Evolutionary conservation across 2,113 vertebrate species (phyloP).

Genomic region (Myrmecobius fasciatus): DNA sequence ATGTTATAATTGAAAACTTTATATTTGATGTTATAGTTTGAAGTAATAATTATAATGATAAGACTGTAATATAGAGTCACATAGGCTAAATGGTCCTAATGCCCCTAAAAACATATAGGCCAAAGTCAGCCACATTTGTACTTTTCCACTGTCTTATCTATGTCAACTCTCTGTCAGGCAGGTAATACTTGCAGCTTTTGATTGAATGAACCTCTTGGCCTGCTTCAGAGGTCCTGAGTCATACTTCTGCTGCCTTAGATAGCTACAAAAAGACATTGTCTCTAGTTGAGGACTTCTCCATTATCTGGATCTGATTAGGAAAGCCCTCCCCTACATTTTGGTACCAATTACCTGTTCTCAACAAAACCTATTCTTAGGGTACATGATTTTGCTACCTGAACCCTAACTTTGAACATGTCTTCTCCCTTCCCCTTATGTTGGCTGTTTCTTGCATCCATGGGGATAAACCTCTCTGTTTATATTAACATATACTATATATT

Average conservation of each 20-base stretch:
- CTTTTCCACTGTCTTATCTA: background rate
- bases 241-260: background rate
- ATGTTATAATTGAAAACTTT: background rate
- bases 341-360: background rate
- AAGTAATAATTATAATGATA: background rate
- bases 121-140: background rate
- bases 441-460: background rate
- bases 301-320: background rate
- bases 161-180: background rate
- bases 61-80: background rate
- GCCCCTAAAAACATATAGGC: background rate
- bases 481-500: background rate
- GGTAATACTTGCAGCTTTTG: background rate
- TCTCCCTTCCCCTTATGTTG: background rate
- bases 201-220: background rate
- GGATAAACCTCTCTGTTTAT: background rate
- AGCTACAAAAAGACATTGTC: background rate
- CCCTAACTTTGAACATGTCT: background rate
- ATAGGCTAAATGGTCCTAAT: background rate
- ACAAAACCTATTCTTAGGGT: background rate
- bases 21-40: background rate
- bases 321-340: background rate
- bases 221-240: background rate
- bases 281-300: background rate
- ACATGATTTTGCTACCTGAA: background rate